A percentile compares a stretch with the other conserved stretches of the same genome.
These are phyloP conservation scores for Tachina lurida DNA, from an alignment of 2,888 invertebrate genomes.

Conservation along the genomic window DNA sequence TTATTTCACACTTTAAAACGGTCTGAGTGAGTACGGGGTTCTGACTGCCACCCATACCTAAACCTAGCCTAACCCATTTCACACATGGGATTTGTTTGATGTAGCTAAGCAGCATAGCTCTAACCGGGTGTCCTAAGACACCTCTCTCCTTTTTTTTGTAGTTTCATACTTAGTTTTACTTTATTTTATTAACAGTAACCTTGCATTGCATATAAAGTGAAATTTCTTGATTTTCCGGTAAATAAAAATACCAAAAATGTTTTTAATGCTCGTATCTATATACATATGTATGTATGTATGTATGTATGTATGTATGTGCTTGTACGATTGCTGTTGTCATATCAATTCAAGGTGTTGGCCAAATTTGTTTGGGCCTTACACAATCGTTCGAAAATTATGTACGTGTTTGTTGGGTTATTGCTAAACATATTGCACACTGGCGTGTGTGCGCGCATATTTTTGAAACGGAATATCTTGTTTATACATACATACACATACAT, in stretches of 20 bases:
- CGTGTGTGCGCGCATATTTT: background rate
- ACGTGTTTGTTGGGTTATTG: background rate
- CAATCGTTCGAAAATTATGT: background rate
- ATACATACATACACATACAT: too few species aligned
- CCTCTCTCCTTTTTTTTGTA: constrained; percentile 1
- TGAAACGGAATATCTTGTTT: background rate
- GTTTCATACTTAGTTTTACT: constrained; percentile 6
- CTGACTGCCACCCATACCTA: too few species aligned
- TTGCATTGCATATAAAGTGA: constrained; percentile 55
- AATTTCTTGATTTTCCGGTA: constrained; percentile 56
- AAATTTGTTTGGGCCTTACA: background rate
- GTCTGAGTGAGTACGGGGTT: too few species aligned
- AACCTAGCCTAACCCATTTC: too few species aligned
- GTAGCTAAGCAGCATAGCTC: too few species aligned
- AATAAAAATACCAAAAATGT: background rate
- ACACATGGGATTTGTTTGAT: too few species aligned
- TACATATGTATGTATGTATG: too few species aligned
- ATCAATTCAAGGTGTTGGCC: too few species aligned
- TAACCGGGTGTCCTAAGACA: too few species aligned
- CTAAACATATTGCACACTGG: background rate
- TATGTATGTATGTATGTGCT: too few species aligned
- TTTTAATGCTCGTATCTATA: background rate
- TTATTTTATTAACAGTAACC: constrained; percentile 48
- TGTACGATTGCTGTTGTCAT: too few species aligned
- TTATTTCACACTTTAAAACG: too few species aligned